phyloP scores from a whole-genome alignment of 2,113 vertebrate genomes.

The Orthochromis malagaraziensis region DNA sequence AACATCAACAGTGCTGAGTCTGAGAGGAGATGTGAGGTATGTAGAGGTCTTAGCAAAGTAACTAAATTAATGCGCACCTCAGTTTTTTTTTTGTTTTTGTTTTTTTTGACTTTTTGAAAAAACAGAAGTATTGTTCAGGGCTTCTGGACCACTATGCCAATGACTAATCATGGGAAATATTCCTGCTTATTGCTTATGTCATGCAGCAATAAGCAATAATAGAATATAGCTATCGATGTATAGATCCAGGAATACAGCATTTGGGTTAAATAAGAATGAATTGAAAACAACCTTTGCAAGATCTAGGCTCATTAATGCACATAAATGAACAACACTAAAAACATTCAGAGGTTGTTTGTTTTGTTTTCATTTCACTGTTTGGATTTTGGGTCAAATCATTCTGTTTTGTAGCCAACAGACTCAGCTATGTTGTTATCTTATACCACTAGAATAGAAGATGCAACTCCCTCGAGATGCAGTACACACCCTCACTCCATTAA shows the following conservation, averaged over 20 bases:
- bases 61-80: background rate
- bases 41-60: background rate
- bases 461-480: background rate
- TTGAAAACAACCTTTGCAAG: background rate
- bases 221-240: background rate
- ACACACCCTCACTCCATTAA: background rate
- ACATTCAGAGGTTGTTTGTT: background rate
- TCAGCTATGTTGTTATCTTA: background rate
- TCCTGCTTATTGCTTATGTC: background rate
- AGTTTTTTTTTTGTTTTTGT: rapidly evolving
- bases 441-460: background rate
- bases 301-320: background rate
- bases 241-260: background rate
- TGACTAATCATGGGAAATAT: background rate
- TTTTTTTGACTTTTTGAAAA: background rate
- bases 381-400: background rate
- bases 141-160: background rate
- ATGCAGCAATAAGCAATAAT: background rate
- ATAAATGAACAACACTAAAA: background rate
- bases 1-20: slow-evolving; percentile 80
- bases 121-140: background rate
- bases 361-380: background rate
- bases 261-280: background rate
- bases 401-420: background rate
- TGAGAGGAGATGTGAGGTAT: slow-evolving; percentile 78